These are phyloP conservation scores for Leptopilina boulardi DNA, from an alignment of 1,140 invertebrate species.

Conservation along the genomic window DNA sequence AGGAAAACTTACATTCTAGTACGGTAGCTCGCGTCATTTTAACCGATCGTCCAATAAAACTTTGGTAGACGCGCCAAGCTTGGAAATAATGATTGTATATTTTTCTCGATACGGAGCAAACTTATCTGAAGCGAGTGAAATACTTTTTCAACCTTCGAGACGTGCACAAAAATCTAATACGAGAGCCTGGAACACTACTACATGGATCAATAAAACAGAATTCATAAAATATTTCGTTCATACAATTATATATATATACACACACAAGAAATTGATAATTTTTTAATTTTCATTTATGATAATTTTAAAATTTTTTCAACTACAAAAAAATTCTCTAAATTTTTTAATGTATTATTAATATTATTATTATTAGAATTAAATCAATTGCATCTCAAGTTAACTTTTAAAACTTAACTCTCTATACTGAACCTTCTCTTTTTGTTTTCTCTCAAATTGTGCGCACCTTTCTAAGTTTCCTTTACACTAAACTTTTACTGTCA, in stretches of 20 bases:
- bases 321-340: too few species aligned
- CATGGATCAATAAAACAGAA: neutral
- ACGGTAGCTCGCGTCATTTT: neutral
- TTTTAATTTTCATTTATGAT: too few species aligned
- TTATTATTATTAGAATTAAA: too few species aligned
- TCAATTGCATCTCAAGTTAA: too few species aligned
- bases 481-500: too few species aligned
- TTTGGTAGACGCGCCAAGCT: neutral
- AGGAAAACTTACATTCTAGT: neutral
- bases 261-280: too few species aligned
- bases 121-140: neutral
- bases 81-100: constrained; percentile 16
- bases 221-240: neutral
- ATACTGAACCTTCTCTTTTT: too few species aligned
- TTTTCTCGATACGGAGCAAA: constrained; percentile 1
- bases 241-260: neutral
- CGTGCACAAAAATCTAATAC: neutral
- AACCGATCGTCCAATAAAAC: constrained; percentile 19
- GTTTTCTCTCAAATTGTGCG: neutral
- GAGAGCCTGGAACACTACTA: neutral
- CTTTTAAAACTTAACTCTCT: too few species aligned
- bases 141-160: constrained; percentile 21
- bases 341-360: too few species aligned
- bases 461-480: too few species aligned
- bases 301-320: too few species aligned